phyloP scores from a whole-genome alignment of 2,797 vertebrate species.

The Trichosurus vulpecula region DNA sequence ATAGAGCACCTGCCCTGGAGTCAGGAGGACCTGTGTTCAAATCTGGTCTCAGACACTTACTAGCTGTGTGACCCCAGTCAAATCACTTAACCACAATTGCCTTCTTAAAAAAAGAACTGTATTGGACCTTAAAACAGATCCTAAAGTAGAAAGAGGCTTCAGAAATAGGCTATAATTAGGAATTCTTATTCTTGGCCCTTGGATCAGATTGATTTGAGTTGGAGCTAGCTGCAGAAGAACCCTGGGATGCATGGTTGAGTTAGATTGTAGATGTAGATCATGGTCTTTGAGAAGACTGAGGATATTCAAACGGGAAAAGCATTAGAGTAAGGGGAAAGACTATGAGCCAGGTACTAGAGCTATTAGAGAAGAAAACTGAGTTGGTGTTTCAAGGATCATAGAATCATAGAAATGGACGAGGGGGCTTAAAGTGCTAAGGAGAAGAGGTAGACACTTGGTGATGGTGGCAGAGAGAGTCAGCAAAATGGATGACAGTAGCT shows the following conservation, averaged over 20 bases:
- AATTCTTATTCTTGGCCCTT: neutral
- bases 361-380: neutral
- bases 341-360: neutral
- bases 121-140: neutral
- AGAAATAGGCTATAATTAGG: neutral
- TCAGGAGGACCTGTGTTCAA: neutral
- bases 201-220: neutral
- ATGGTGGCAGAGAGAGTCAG: neutral
- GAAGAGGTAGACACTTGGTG: neutral
- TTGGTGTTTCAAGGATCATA: neutral
- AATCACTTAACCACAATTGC: neutral
- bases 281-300: neutral
- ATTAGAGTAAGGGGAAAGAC: neutral
- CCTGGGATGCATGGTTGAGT: neutral
- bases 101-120: neutral
- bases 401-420: neutral
- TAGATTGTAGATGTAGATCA: neutral
- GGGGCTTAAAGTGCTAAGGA: neutral
- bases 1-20: neutral
- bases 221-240: neutral
- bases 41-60: neutral
- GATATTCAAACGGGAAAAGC: neutral
- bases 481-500: neutral
- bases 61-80: neutral
- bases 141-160: neutral